Evolutionary conservation across 2,797 vertebrate species (phyloP), one percentile per base, ranked within the genome.

Genomic region (Anolis apletophallus): DNA sequence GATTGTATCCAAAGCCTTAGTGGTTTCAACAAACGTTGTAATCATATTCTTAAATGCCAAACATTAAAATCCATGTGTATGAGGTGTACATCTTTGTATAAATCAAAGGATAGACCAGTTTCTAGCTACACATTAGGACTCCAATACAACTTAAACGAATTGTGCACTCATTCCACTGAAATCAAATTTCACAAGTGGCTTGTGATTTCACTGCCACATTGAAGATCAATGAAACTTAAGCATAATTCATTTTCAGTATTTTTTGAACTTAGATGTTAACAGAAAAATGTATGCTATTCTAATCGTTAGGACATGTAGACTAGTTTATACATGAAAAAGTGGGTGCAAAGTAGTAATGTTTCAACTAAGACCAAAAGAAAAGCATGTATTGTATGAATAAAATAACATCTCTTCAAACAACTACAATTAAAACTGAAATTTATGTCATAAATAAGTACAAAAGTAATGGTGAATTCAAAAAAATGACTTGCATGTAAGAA

Each of bases 251-350:
- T 88, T 78, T 29, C 34, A 84, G 3, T 59, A 40, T 0, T 23
- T 2, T 61, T 34, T 23, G 55, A 5, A 79, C 10, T 14, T 13
- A 59, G 77, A 61, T 34, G n/a, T 40, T 34, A 36, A 32, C 9
- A 8, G 23, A 11, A 21, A 29, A 14, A 9, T 2, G 4, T 16
- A 79, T 2, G 7, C 6, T n/a, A 3, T 74, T 54, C 83, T 74
- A 12, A 9, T 36, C 85, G 85, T 79, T 55, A 10, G 19, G 46
- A 40, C n/a, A 88, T 88, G 87, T 75, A 81, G 84, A 0, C 36
- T 23, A 50, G 71, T 52, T 46, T 67, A 87, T 77, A 84, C 52
- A 17, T n/a, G 34, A 52, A 83, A 3, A 64, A 17, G 5, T 3
- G 17, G 16, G 64, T 86, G 90, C 11, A 59, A n/a, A 5, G n/a